phyloP scores from a whole-genome alignment of 2,113 vertebrate genomes.

The Hepsetus odoe region DNA sequence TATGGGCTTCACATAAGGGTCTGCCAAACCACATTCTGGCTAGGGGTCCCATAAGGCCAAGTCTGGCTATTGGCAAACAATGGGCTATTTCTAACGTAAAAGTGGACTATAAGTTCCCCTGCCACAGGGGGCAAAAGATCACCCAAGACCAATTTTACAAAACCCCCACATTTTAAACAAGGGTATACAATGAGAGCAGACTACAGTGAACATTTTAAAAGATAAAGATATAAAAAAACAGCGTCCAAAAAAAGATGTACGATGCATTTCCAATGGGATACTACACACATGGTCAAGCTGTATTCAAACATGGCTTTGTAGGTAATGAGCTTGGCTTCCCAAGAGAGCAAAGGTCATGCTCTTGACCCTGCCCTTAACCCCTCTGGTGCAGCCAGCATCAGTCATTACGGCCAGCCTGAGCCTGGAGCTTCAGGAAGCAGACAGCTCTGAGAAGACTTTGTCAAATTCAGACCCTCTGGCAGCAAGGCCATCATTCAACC shows the following conservation, averaged over 20 bases:
- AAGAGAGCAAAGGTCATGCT: background rate
- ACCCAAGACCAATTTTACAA: constrained; percentile 6
- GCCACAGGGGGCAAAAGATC: constrained; percentile 18
- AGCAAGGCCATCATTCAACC: constrained; percentile 2
- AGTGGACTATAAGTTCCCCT: constrained; percentile 9
- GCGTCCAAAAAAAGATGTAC: too few species aligned
- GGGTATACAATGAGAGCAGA: background rate
- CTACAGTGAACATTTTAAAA: constrained; percentile 7
- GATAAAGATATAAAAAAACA: background rate
- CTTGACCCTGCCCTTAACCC: constrained; percentile 17
- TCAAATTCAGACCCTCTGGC: background rate
- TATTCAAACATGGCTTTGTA: constrained; percentile 24
- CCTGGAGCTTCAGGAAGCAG: constrained; percentile 8
- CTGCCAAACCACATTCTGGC: constrained; percentile 36
- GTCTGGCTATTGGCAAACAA: constrained; percentile 37
- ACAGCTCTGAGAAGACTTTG: constrained; percentile 5
- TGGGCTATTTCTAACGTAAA: constrained; percentile 28
- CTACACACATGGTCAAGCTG: background rate
- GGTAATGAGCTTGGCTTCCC: constrained; percentile 44
- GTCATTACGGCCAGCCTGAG: background rate
- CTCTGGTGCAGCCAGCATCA: constrained; percentile 22
- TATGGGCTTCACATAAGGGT: constrained; percentile 9
- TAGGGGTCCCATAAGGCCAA: constrained; percentile 25
- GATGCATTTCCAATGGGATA: constrained; percentile 1
- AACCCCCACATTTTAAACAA: background rate